phyloP scores from a whole-genome alignment of 2,797 vertebrate genomes.

The Galaxias olidus region DNA sequence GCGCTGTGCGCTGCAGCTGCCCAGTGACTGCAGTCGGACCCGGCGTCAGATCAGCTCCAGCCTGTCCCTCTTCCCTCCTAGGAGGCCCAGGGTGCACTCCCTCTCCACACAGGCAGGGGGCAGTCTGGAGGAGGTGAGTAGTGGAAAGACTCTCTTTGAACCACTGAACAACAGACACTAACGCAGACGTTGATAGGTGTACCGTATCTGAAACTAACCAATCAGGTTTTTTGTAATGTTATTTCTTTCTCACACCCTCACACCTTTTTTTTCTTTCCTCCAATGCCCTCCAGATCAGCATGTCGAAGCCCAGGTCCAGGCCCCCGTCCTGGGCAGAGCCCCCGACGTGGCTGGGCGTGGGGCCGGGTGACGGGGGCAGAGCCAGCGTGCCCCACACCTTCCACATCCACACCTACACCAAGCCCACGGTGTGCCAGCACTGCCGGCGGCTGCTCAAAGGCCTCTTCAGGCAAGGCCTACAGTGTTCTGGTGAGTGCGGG shows the following conservation, averaged over 20 bases:
- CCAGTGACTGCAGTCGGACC: conserved; percentile 80
- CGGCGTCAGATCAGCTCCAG: conserved; percentile 80
- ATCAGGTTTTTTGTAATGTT: too few relatives aligned
- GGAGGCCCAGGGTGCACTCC: conserved; percentile 49
- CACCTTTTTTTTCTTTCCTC: neutral
- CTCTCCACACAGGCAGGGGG: conserved; percentile 71
- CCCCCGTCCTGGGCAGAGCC: conserved; percentile 68
- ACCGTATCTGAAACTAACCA: too few relatives aligned
- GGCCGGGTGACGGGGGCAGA: conserved; percentile 26
- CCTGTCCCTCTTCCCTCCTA: conserved; percentile 71
- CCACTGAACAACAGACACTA: too few relatives aligned
- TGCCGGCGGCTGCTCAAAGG: conserved; percentile 76
- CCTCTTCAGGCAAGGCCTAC: conserved; percentile 80
- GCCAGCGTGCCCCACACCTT: conserved; percentile 78
- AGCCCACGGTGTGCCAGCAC: conserved; percentile 74
- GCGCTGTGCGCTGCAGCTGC: conserved; percentile 82
- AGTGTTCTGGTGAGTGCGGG: conserved; percentile 71
- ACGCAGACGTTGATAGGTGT: too few relatives aligned
- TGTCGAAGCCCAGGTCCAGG: conserved; percentile 63
- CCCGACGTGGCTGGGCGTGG: conserved; percentile 64
- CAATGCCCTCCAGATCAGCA: conserved; percentile 66
- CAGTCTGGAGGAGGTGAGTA: conserved; percentile 73
- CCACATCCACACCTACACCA: conserved; percentile 81
- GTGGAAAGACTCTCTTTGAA: too few relatives aligned
- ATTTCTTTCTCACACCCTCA: too few relatives aligned